These are phyloP conservation scores for Spisula solida DNA, from an alignment of 2,888 invertebrate genomes.

Conservation along the genomic window DNA sequence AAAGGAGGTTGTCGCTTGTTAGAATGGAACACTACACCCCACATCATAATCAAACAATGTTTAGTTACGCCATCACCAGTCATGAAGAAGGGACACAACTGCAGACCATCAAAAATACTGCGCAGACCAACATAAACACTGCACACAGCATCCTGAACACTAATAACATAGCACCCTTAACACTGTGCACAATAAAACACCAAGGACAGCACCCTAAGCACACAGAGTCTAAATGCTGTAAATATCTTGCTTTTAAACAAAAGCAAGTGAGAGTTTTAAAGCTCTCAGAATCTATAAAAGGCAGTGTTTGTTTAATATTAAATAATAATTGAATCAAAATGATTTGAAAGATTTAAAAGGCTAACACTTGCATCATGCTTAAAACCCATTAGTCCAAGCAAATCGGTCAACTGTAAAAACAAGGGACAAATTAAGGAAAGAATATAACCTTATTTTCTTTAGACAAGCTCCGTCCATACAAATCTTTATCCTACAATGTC, in stretches of 20 bases:
- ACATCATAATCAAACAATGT: too few relatives aligned
- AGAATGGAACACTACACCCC: too few relatives aligned
- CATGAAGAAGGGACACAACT: too few relatives aligned
- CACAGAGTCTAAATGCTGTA: neutral
- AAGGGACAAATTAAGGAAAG: conserved; percentile 53
- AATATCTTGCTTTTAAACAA: neutral
- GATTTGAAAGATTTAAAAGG: neutral
- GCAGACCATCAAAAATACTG: too few relatives aligned
- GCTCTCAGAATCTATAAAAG: neutral
- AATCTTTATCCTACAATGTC: conserved; percentile 58
- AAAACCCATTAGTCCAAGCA: conserved; percentile 31
- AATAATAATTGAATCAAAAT: neutral
- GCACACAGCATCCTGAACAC: too few relatives aligned
- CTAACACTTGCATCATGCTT: conserved; percentile 15
- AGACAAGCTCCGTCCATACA: conserved; percentile 40
- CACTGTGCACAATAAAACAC: too few relatives aligned
- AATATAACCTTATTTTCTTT: conserved; percentile 64
- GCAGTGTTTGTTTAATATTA: neutral
- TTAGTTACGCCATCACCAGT: too few relatives aligned
- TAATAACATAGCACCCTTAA: too few relatives aligned
- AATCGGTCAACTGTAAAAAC: neutral
- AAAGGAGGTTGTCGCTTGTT: too few relatives aligned
- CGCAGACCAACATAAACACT: too few relatives aligned
- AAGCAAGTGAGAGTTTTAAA: neutral
- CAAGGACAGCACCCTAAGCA: too few relatives aligned